These are phyloP conservation scores for Colistium nudipinnis DNA, from an alignment of 2,113 vertebrate genomes.

Conservation along the genomic window DNA sequence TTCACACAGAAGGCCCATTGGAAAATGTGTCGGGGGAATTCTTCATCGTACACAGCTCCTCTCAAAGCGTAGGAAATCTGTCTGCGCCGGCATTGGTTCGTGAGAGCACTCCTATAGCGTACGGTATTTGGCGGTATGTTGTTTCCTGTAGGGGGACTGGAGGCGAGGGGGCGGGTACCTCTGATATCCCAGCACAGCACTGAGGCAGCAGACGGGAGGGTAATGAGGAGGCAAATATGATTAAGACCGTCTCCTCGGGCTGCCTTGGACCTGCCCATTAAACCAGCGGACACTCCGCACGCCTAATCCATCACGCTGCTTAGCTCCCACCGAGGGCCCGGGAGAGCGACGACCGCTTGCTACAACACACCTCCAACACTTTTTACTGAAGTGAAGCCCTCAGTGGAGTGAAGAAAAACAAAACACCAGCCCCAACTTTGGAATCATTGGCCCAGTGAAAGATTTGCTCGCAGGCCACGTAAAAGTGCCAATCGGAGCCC, in stretches of 20 bases:
- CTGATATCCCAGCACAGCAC: constrained; percentile 56
- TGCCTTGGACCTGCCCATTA: constrained; percentile 75
- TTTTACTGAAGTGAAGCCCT: constrained; percentile 58
- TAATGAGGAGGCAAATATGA: constrained; percentile 83
- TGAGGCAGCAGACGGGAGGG: constrained; percentile 73
- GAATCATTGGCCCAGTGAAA: not conserved
- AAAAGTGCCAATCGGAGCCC: constrained; percentile 5
- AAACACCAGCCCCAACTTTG: not conserved
- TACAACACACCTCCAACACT: constrained; percentile 42
- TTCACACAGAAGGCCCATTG: not conserved
- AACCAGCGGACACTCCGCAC: constrained; percentile 70
- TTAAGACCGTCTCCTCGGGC: constrained; percentile 78
- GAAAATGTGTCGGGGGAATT: not conserved
- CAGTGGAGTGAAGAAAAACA: too few species aligned
- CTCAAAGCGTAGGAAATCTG: too few species aligned
- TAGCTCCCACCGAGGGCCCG: constrained; percentile 67
- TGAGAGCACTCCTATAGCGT: constrained; percentile 1
- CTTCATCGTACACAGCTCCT: not conserved
- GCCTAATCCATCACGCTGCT: constrained; percentile 76
- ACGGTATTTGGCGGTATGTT: constrained; percentile 34
- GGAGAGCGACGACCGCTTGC: constrained; percentile 45
- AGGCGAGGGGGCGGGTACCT: constrained; percentile 44
- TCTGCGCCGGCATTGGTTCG: not conserved
- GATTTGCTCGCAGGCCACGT: not conserved
- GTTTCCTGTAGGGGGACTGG: constrained; percentile 26